Percentiles rank a stretch among this genome's conserved stretches.
Evolutionary conservation across 2,888 invertebrate species (phyloP).

Genomic region (Galeruca laticollis): DNA sequence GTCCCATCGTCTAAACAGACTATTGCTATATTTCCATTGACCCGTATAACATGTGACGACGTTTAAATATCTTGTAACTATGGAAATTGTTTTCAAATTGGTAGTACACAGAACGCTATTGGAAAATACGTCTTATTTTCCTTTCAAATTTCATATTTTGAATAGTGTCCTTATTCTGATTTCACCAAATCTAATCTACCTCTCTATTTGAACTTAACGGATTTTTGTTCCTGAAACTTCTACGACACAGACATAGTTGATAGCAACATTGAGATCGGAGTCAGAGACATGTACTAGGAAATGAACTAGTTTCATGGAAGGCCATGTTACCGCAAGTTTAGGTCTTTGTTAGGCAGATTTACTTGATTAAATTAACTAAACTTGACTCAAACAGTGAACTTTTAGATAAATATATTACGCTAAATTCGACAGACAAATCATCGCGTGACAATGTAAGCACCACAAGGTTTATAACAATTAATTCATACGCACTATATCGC

Average conservation of each 20-base stretch:
- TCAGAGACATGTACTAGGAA: not conserved
- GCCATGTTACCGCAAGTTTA: constrained; percentile 11
- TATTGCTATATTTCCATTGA: too few relatives aligned
- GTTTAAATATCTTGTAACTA: too few relatives aligned
- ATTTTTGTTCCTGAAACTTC: not conserved
- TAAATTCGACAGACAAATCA: not conserved
- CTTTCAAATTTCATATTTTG: not conserved
- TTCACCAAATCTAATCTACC: not conserved
- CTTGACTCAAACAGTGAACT: not conserved
- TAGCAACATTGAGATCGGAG: not conserved
- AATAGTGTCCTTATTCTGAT: not conserved
- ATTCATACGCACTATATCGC: too few relatives aligned
- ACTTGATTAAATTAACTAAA: constrained; percentile 13
- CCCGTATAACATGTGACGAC: too few relatives aligned
- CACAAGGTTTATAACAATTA: not conserved
- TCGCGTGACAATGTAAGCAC: not conserved
- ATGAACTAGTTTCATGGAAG: constrained; percentile 6
- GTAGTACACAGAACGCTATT: too few relatives aligned
- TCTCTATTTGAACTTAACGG: not conserved
- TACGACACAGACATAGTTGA: constrained; percentile 3
- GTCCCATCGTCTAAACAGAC: too few relatives aligned
- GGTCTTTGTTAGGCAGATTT: not conserved
- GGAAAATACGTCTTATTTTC: not conserved
- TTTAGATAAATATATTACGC: not conserved
- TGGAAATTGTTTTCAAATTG: too few relatives aligned